Evolutionary conservation across 2,113 vertebrate genomes (phyloP).

Genomic region (Melanostigma gelatinosum): DNA sequence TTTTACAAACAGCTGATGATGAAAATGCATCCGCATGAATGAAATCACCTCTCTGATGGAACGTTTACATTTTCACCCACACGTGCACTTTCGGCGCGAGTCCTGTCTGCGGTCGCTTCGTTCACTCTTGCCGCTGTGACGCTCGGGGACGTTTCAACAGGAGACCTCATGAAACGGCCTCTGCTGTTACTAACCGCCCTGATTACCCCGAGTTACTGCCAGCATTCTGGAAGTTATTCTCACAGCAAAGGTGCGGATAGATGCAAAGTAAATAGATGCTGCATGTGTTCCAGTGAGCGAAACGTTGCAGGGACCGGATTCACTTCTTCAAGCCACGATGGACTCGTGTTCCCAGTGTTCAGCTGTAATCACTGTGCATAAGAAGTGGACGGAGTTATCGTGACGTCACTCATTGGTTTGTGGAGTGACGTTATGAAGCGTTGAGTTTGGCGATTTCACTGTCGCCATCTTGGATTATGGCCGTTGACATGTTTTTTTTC

Average conservation of each 20-base stretch:
- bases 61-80: slow-evolving; percentile 4
- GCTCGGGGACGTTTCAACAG: no score
- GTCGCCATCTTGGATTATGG: no score
- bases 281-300: not conserved
- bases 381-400: no score
- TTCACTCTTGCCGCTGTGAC: not conserved
- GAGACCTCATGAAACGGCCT: slow-evolving; percentile 28
- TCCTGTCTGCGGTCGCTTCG: not conserved
- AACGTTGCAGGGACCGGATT: not conserved
- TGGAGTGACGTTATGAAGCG: no score
- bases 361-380: not conserved
- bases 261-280: not conserved
- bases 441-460: no score
- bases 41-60: slow-evolving; percentile 20
- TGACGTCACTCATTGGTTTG: no score
- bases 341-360: not conserved
- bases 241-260: not conserved
- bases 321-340: not conserved
- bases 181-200: not conserved
- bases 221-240: not conserved
- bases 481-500: no score
- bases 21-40: slow-evolving; percentile 25
- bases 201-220: not conserved
- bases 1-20: slow-evolving; percentile 6
- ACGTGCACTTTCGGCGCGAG: not conserved